A percentile compares a stretch with the other conserved stretches of the same genome.
Evolutionary conservation across 2,797 vertebrate species (phyloP).

Genomic region (Peromyscus melanophrys): DNA sequence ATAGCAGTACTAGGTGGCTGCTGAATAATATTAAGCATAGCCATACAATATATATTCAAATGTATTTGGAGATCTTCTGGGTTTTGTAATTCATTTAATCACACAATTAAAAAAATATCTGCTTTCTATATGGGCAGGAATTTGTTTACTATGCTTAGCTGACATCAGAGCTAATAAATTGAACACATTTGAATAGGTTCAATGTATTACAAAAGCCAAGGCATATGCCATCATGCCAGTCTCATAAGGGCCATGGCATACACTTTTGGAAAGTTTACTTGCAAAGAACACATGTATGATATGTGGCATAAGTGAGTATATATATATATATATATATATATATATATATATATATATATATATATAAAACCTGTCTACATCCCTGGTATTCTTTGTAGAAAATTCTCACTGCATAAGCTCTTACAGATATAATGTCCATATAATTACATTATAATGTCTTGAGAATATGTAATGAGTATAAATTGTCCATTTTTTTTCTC

Average conservation of each 20-base stretch:
- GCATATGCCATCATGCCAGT: conserved; percentile 25
- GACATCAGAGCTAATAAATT: conserved; percentile 53
- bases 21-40: conserved; percentile 20
- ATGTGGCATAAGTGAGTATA: background rate
- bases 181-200: conserved; percentile 37
- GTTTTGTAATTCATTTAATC: conserved; percentile 24
- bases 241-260: background rate
- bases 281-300: conserved; percentile 1
- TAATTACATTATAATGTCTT: conserved; percentile 58
- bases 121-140: conserved; percentile 55
- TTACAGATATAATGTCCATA: conserved; percentile 14
- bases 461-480: conserved; percentile 20
- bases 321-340: background rate
- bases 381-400: conserved; percentile 5
- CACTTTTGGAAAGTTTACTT: conserved; percentile 6
- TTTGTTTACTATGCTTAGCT: conserved; percentile 37
- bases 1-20: background rate
- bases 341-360: background rate
- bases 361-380: background rate
- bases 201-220: conserved; percentile 42
- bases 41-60: conserved; percentile 7
- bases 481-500: background rate
- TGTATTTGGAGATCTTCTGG: conserved; percentile 1
- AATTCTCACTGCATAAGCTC: conserved; percentile 19
- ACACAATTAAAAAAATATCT: conserved; percentile 48